These are phyloP conservation scores for Bombyx mandarina DNA, from an alignment of 1,140 invertebrate species.

Conservation along the genomic window DNA sequence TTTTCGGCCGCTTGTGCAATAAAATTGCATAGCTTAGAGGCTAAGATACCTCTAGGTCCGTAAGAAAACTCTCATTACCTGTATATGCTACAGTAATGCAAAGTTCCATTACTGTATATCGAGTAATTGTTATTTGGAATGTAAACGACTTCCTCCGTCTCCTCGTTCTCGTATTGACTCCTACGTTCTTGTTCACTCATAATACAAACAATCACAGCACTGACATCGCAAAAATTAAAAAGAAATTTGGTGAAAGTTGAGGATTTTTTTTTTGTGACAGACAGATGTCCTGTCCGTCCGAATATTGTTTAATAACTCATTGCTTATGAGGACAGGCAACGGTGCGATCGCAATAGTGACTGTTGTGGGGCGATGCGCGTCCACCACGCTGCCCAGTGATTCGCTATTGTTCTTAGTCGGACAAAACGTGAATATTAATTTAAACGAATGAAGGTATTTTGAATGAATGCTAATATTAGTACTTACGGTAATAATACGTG, in stretches of 20 bases:
- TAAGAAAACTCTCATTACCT: slow-evolving; percentile 30
- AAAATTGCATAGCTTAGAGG: too few species aligned
- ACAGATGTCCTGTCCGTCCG: slow-evolving; percentile 25
- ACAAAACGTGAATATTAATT: slow-evolving; percentile 64
- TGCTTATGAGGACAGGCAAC: slow-evolving; percentile 57
- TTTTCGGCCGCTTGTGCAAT: too few species aligned
- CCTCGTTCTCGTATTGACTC: slow-evolving; percentile 43
- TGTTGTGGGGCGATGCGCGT: slow-evolving; percentile 32
- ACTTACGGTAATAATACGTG: too few species aligned
- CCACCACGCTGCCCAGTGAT: slow-evolving; percentile 31
- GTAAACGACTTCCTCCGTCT: slow-evolving; percentile 44
- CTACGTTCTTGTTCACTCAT: slow-evolving; percentile 56
- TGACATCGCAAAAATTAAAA: slow-evolving; percentile 7
- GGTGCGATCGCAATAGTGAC: slow-evolving; percentile 46
- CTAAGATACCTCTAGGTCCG: too few species aligned
- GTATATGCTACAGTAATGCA: slow-evolving; percentile 68
- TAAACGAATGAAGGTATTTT: not conserved
- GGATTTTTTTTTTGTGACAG: not conserved
- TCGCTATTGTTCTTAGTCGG: slow-evolving; percentile 35
- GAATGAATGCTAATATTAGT: too few species aligned
- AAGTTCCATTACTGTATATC: slow-evolving; percentile 63
- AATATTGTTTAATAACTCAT: slow-evolving; percentile 54
- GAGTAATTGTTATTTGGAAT: slow-evolving; percentile 61
- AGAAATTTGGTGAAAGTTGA: not conserved
- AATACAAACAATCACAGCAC: slow-evolving; percentile 21